Base-by-base conservation (phyloP, 2,797 vertebrate species). In the Anableps anableps region DNA sequence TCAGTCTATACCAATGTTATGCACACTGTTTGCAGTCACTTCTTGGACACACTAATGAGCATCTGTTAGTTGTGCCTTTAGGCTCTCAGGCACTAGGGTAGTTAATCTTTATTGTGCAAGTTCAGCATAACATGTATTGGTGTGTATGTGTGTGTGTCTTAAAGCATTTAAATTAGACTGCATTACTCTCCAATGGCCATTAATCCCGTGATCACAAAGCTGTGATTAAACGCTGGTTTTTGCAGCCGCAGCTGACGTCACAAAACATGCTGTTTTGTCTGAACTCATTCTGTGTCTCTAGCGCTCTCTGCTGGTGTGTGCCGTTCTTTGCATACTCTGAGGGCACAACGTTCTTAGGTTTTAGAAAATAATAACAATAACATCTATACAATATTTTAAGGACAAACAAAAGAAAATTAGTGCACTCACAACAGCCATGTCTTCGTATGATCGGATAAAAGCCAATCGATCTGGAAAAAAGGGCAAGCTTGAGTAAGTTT, bases 381-480 rank as follows among this genome's bases (percentile, higher is more conserved):
- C 13, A 41, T 41, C 19, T 19, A 23, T 68, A 43, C 14, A 81
- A 77, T 1, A 38, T 1, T 74, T 75, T 0, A 47, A 55, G 38
- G 68, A 17, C 53, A 75, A 58, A 51, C 78, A 71, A 70, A 78
- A 16, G 0, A 47, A 41, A 0, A 73, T 21, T 13, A 66, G 62
- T 70, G 51, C 82, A 96, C 97, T 97, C 78, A 98, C 97, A 83
- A 93, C 58, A 83, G 96, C 79, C 97, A 98, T 97, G 84, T 94
- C 95, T 83, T 99, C 97, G 89, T 96, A 97, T n/a, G 91, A 92
- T 19, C 91, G 90, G 89, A 98, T 93, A 72, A 94, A 92, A 88
- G 96, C 96, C 80, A 98, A 77, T 86, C 95, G 96, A 93, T 97
- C 97, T 98, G 94, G 36, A 87, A 41, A 79, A 93, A 81, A 4